A percentile compares a stretch with the other conserved stretches of the same genome.
These are phyloP conservation scores for Oedothorax gibbosus DNA, from an alignment of 1,140 invertebrate species.

Conservation along the genomic window DNA sequence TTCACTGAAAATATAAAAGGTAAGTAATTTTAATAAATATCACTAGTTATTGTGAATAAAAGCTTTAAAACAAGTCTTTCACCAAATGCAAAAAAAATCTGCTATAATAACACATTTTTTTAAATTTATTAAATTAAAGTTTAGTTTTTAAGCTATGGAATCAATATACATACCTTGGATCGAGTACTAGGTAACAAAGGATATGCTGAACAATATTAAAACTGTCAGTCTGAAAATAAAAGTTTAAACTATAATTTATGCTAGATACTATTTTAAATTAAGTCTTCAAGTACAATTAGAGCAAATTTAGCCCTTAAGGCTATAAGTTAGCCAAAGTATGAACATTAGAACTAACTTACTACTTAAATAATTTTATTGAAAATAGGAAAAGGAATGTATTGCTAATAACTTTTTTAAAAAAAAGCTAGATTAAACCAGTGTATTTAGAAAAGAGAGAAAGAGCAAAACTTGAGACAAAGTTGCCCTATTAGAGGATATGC, in stretches of 20 bases:
- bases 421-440: not conserved
- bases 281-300: no score
- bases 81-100: not conserved
- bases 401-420: not conserved
- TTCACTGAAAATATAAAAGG: constrained; percentile 44
- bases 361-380: not conserved
- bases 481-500: no score
- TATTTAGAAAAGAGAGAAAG: no score
- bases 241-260: not conserved
- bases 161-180: constrained; percentile 22
- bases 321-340: no score
- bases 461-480: no score
- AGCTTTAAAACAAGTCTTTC: not conserved
- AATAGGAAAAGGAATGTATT: not conserved
- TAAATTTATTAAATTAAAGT: not conserved
- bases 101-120: not conserved
- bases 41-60: not conserved
- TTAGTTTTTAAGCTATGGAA: not conserved
- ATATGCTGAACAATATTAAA: constrained; percentile 10
- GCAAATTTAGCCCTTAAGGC: no score
- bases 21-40: no score
- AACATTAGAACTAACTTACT: not conserved
- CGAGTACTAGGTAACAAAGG: constrained; percentile 17
- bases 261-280: no score
- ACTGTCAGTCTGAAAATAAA: constrained; percentile 15